Percentiles rank a stretch among this genome's conserved stretches.
phyloP scores from a whole-genome alignment of 1,140 invertebrate genomes.

The honey bee (Apis mellifera) region Amel_HAv3.1 CM009931.2:10051001-10051500 shows the following conservation, averaged over 20 bases:
- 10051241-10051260: background rate
- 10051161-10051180: background rate
- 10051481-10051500: background rate
- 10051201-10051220: background rate
- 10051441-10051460: constrained; percentile 18
- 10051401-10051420: constrained; percentile 22
- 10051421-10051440: background rate
- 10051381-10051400: constrained; percentile 46
- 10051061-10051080: background rate
- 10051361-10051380: constrained; percentile 49
- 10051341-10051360: constrained; percentile 27
- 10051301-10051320: constrained; percentile 52
- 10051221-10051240: constrained; percentile 12
- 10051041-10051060: constrained; percentile 4
- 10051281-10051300: constrained; percentile 39
- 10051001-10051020: background rate
- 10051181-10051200: background rate
- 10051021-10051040: background rate
- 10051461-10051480: background rate
- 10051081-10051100: background rate
- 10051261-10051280: constrained; percentile 13
- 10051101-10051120: background rate
- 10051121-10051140: background rate
- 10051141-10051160: background rate
- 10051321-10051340: constrained; percentile 42